phyloP scores from a whole-genome alignment of 2,113 vertebrate species.

The Ibidorhyncha struthersii region DNA sequence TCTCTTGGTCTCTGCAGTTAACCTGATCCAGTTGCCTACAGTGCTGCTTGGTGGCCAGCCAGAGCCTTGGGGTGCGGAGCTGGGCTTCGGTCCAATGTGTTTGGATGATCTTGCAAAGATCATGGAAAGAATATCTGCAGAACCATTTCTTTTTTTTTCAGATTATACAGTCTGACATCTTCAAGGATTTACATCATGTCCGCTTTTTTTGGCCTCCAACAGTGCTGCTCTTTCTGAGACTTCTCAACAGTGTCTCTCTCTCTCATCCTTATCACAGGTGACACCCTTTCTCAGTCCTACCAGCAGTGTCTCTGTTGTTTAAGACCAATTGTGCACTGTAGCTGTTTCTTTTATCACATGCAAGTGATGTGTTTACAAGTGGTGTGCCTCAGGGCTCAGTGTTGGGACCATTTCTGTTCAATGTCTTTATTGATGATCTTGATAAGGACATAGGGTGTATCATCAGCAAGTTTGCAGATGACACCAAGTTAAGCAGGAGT shows the following conservation, averaged over 20 bases:
- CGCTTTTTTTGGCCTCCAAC: not conserved
- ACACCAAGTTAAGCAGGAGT: too few species aligned
- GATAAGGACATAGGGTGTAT: too few species aligned
- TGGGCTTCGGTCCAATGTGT: not conserved
- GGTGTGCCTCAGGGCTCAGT: too few species aligned
- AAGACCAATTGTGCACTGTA: not conserved
- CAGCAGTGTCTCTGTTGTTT: not conserved
- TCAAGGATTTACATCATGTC: not conserved
- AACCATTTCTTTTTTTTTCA: not conserved
- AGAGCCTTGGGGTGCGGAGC: not conserved
- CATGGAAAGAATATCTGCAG: not conserved
- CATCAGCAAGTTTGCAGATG: too few species aligned
- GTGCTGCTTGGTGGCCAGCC: not conserved
- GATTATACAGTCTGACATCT: not conserved
- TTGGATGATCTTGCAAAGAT: not conserved
- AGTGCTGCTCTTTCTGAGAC: not conserved
- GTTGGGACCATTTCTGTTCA: too few species aligned
- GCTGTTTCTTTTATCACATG: not conserved
- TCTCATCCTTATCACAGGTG: not conserved
- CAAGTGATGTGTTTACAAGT: too few species aligned
- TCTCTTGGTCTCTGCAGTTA: not conserved
- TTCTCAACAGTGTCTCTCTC: not conserved
- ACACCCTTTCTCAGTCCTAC: not conserved
- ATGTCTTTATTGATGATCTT: too few species aligned
- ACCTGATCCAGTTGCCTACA: not conserved